phyloP scores from a whole-genome alignment of 1,140 invertebrate genomes.

The Anthonomus grandis region DNA sequence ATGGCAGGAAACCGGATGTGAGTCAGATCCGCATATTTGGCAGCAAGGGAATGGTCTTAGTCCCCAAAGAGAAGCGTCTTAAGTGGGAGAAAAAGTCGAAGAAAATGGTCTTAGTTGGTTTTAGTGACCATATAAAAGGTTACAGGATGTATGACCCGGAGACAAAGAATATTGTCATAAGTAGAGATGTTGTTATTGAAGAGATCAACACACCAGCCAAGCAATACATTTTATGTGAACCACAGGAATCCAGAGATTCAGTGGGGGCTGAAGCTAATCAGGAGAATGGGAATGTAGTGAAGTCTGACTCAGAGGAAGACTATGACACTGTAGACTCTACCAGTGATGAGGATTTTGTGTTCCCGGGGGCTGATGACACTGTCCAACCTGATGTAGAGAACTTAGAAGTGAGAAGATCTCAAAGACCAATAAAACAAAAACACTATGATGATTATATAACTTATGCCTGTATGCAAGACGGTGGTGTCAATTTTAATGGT shows the following conservation, averaged over 20 bases:
- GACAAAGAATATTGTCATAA: slow-evolving; percentile 33
- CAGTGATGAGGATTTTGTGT: too few relatives aligned
- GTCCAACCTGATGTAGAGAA: background rate
- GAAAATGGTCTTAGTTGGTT: slow-evolving; percentile 35
- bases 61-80: slow-evolving; percentile 33
- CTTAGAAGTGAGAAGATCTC: slow-evolving; percentile 13
- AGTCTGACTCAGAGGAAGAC: background rate
- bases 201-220: too few relatives aligned
- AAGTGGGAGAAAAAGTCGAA: slow-evolving; percentile 37
- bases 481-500: too few relatives aligned
- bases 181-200: slow-evolving; percentile 42
- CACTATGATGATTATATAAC: slow-evolving; percentile 25
- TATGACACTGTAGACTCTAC: background rate
- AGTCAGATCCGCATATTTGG: slow-evolving; percentile 41
- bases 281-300: background rate
- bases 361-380: background rate
- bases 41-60: slow-evolving; percentile 41
- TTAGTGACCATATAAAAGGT: slow-evolving; percentile 26
- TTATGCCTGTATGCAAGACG: slow-evolving; percentile 9
- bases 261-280: background rate
- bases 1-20: slow-evolving; percentile 35
- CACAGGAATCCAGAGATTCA: background rate
- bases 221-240: too few relatives aligned
- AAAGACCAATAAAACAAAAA: slow-evolving; percentile 23
- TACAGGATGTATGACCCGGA: slow-evolving; percentile 34